These are phyloP conservation scores for Aegypius monachus DNA, from an alignment of 2,113 vertebrate genomes.

Conservation along the genomic window DNA sequence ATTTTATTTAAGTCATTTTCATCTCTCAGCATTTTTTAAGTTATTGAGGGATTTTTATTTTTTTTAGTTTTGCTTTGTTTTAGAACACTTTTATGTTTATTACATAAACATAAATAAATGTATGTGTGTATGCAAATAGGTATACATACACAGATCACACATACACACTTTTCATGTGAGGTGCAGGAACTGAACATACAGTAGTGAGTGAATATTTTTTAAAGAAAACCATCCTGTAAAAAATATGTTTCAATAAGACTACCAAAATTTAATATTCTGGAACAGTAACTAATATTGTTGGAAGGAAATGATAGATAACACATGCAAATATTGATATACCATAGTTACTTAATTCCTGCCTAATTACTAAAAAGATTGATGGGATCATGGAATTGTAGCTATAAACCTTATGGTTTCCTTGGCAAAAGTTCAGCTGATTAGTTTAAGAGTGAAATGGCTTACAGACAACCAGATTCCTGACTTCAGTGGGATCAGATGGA, in stretches of 20 bases:
- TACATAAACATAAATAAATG: neutral
- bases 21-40: neutral
- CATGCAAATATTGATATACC: conserved; percentile 8
- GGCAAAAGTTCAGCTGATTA: conserved; percentile 9
- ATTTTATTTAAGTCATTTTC: conserved; percentile 48
- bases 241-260: neutral
- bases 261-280: neutral
- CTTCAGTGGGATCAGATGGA: neutral
- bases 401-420: conserved; percentile 20
- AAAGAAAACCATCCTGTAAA: neutral
- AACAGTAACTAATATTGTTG: neutral
- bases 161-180: neutral
- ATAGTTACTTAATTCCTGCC: neutral
- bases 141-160: neutral
- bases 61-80: neutral
- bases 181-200: neutral
- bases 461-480: neutral
- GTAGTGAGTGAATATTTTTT: neutral
- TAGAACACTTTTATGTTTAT: neutral
- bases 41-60: neutral
- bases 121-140: neutral
- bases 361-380: conserved; percentile 2
- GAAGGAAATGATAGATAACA: neutral
- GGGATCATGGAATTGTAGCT: neutral
- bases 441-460: neutral